A percentile compares a stretch with the other conserved stretches of the same genome.
phyloP scores from a whole-genome alignment of 2,797 vertebrate genomes.

The Pteronotus mesoamericanus region DNA sequence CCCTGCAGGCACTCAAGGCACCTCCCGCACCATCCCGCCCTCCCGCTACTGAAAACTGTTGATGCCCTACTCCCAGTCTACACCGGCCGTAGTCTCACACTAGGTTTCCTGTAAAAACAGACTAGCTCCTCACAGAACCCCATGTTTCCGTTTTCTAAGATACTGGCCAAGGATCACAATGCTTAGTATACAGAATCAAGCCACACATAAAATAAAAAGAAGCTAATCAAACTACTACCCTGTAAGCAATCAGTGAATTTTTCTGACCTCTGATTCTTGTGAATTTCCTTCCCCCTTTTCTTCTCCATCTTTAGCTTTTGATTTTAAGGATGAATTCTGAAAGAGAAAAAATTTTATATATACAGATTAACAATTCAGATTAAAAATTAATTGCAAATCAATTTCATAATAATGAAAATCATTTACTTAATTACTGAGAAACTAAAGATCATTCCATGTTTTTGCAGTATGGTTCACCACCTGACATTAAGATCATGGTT shows the following conservation, averaged over 20 bases:
- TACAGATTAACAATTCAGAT: background rate
- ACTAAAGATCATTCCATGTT: background rate
- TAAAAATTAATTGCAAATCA: background rate
- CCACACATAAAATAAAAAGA: background rate
- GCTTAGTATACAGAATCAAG: background rate
- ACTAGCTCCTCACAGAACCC: background rate
- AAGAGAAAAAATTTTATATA: background rate
- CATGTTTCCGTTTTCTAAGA: background rate
- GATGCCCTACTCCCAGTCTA: background rate
- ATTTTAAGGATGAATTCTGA: conserved; percentile 76
- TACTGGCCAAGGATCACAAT: background rate
- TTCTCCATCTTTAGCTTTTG: conserved; percentile 61
- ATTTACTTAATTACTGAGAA: conserved; percentile 42
- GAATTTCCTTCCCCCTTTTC: conserved; percentile 78
- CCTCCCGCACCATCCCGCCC: background rate
- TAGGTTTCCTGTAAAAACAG: background rate
- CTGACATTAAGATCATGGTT: background rate
- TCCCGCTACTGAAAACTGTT: background rate
- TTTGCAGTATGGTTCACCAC: background rate
- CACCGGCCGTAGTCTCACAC: background rate
- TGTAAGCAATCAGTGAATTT: background rate
- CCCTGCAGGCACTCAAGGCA: background rate
- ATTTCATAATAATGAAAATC: background rate
- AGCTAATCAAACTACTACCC: background rate
- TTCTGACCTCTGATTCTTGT: conserved; percentile 85